Base-by-base conservation (phyloP, 2,113 vertebrate genomes). In the Perca fluviatilis region DNA sequence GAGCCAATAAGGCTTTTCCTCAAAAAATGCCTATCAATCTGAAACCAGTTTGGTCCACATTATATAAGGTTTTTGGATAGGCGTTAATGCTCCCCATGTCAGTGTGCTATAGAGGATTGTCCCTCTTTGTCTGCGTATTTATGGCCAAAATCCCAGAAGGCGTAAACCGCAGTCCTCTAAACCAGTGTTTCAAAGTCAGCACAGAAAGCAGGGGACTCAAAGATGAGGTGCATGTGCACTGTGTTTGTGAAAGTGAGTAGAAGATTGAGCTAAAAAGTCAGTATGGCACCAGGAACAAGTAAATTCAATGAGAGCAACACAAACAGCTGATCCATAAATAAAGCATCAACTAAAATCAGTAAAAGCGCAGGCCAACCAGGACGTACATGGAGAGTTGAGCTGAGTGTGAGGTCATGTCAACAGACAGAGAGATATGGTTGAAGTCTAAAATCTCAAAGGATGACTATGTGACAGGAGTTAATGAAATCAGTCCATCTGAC, bases 1-100 rank as follows among this genome's bases (percentile, higher is more conserved):
- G 57, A 67, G 21, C 43, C 21, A 27, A 60, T 36, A 5, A 53
- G 18, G 61, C 58, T 80, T 68, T 64, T 47, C 61, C 51, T 27
- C 16, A 36, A 15, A 66, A 69, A 67, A 60, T 6, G 65, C 69
- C 65, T 16, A 67, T 57, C 53, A 53, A 68, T 89, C 68, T 62
- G 57, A 84, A 92, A 87, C 64, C 80, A 2, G 23, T 92, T 93
- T 94, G 92, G 93, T 94, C 92, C 92, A 85, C 85, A 51, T 91
- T 30, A 69, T 25, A 71, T 67, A 74, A 84, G 74, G 81, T 84
- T 88, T 80, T 85, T 76, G 74, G 60, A 85, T 84, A 77, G 70
- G 63, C 53, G 2, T 74, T 36, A 33, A 54, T 79, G 57, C 74
- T 79, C 69, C 16, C 6, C 21, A 16, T 36, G 51, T 77, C 51